phyloP scores from a whole-genome alignment of 2,113 vertebrate species.

The Saccopteryx leptura region DNA sequence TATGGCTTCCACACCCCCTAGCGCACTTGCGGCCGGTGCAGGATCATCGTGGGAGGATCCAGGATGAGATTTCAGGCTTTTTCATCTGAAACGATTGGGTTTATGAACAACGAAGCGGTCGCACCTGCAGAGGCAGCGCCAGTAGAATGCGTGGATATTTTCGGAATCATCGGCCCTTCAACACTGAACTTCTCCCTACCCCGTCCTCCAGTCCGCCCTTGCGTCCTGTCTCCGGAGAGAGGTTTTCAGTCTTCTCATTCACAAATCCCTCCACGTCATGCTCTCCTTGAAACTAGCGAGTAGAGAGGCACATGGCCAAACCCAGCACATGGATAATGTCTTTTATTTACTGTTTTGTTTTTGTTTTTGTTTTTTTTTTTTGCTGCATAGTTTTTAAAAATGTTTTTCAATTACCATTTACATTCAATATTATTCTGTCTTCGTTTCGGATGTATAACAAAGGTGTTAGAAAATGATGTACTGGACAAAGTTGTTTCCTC shows the following conservation, averaged over 20 bases:
- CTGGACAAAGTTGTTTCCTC: background rate
- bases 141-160: background rate
- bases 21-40: background rate
- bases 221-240: background rate
- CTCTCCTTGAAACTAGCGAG: background rate
- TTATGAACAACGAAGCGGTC: background rate
- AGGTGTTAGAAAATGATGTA: background rate
- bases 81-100: background rate
- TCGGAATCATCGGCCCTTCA: background rate
- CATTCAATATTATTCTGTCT: background rate
- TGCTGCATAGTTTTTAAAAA: background rate
- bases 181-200: background rate
- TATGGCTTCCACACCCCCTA: slow-evolving; percentile 35
- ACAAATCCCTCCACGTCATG: background rate
- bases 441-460: background rate
- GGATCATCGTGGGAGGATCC: background rate
- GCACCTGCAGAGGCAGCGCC: background rate
- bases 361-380: background rate
- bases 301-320: too few relatives aligned
- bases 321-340: background rate
- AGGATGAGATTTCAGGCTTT: background rate
- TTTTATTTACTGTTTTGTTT: background rate
- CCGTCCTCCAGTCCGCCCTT: background rate
- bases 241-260: background rate
- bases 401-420: background rate